Percentiles rank a stretch among this genome's conserved stretches.
Evolutionary conservation across 2,113 vertebrate genomes (phyloP).

Genomic region (Passerina amoena): DNA sequence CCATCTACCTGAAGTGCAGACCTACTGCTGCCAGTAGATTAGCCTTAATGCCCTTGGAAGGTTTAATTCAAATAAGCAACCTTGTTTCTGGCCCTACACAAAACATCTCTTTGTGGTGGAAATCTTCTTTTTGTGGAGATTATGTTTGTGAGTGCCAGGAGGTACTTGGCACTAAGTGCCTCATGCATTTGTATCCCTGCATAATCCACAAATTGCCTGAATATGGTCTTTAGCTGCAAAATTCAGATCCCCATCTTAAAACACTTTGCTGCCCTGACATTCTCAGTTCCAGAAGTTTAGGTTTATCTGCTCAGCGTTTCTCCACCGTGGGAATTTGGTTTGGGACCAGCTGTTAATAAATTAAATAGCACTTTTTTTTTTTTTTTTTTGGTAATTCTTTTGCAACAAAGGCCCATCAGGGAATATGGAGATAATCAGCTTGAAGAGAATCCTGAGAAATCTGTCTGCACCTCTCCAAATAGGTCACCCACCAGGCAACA

Average conservation of each 20-base stretch:
- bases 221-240: neutral
- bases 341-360: constrained; percentile 4
- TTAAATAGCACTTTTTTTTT: neutral
- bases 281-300: neutral
- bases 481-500: constrained; percentile 7
- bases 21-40: neutral
- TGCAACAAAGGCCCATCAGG: neutral
- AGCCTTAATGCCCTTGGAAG: neutral
- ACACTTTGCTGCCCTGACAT: neutral
- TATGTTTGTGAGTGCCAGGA: neutral
- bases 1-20: constrained; percentile 30
- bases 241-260: neutral
- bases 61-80: neutral
- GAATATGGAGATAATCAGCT: constrained; percentile 35
- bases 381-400: neutral
- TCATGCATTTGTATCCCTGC: neutral
- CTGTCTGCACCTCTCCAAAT: constrained; percentile 40
- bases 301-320: neutral
- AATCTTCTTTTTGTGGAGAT: constrained; percentile 23
- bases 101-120: neutral
- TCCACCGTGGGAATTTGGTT: neutral
- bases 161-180: constrained; percentile 13
- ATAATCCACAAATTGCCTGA: neutral
- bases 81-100: neutral
- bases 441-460: constrained; percentile 22